These are phyloP conservation scores for Holocentrus rufus DNA, from an alignment of 2,797 vertebrate genomes.

Conservation along the genomic window DNA sequence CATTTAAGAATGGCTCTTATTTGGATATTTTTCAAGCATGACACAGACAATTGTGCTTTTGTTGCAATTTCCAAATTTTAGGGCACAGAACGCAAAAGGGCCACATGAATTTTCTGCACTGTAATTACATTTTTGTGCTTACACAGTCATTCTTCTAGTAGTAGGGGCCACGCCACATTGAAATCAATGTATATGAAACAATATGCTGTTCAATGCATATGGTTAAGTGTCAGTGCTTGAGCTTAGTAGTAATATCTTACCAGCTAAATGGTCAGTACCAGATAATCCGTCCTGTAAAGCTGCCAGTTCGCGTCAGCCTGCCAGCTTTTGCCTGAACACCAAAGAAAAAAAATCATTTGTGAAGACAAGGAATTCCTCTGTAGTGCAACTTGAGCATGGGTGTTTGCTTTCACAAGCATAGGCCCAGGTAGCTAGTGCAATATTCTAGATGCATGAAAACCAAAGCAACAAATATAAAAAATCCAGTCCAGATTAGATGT, in stretches of 20 bases:
- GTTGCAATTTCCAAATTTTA: neutral
- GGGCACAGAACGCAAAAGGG: neutral
- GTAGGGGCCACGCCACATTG: neutral
- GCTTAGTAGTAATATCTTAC: slow-evolving; percentile 80
- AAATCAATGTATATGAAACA: slow-evolving; percentile 2
- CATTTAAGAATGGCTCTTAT: neutral
- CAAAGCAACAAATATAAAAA: neutral
- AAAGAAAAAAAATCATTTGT: slow-evolving; percentile 15
- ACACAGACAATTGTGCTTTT: neutral
- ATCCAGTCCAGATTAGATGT: neutral
- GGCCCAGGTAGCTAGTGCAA: neutral
- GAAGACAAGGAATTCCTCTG: neutral
- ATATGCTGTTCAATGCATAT: slow-evolving; percentile 1
- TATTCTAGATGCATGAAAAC: neutral
- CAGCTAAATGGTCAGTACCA: slow-evolving; percentile 99
- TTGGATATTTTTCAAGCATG: neutral
- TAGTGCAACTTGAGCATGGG: neutral
- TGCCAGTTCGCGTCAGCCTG: slow-evolving; percentile 94
- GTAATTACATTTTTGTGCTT: neutral
- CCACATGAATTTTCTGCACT: neutral
- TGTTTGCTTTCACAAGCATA: neutral
- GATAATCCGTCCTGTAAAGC: slow-evolving; percentile 99
- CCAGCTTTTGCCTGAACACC: slow-evolving; percentile 92
- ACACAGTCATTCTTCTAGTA: neutral
- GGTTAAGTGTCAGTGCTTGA: neutral